A percentile compares a stretch with the other conserved stretches of the same genome.
These are phyloP conservation scores for Gallirallus australis DNA, from an alignment of 2,797 vertebrate genomes.

Conservation along the genomic window DNA sequence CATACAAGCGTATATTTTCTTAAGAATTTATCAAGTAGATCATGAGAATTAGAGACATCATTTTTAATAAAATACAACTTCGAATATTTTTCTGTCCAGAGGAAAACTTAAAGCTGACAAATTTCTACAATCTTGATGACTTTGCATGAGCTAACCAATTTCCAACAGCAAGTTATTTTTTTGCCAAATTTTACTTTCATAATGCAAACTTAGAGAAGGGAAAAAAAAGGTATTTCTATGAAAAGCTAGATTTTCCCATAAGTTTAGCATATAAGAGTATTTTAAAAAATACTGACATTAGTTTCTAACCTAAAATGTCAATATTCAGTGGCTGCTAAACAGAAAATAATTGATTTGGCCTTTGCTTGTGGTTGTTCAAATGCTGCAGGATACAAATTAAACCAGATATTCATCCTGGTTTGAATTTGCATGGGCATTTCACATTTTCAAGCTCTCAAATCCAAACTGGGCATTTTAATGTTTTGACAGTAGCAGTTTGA, in stretches of 20 bases:
- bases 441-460: neutral
- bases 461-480: neutral
- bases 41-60: neutral
- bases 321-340: neutral
- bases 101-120: neutral
- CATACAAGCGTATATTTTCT: neutral
- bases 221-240: neutral
- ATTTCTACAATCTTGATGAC: neutral
- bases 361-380: neutral
- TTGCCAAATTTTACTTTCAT: neutral
- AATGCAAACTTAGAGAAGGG: too few species aligned
- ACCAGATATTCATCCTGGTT: neutral
- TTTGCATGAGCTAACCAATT: neutral
- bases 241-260: neutral
- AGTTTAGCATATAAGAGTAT: neutral
- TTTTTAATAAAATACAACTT: neutral
- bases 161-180: neutral
- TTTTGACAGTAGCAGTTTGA: neutral
- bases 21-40: neutral
- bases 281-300: neutral
- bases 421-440: neutral
- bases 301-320: neutral
- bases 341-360: neutral
- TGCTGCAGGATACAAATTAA: neutral
- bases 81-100: neutral